A percentile compares a stretch with the other conserved stretches of the same genome.
phyloP scores from a whole-genome alignment of 2,113 vertebrate species.

The Hydrochoerus hydrochaeris region DNA sequence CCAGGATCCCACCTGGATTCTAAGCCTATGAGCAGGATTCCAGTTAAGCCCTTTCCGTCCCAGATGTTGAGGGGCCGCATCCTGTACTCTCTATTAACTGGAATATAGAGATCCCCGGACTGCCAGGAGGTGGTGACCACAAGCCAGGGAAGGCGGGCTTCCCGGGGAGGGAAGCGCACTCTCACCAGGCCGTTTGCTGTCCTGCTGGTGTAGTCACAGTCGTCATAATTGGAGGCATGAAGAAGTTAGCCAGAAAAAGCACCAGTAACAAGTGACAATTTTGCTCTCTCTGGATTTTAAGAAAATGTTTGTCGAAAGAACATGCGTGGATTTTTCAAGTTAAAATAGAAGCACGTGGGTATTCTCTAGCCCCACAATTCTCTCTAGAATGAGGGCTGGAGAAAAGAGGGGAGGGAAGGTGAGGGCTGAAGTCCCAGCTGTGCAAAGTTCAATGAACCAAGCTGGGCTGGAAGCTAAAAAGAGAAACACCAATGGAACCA shows the following conservation, averaged over 20 bases:
- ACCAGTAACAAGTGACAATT: slow-evolving; percentile 12
- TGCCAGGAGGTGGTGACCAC: background rate
- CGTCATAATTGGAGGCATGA: background rate
- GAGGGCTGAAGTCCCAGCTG: slow-evolving; percentile 76
- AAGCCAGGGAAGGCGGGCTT: background rate
- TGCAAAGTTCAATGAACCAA: slow-evolving; percentile 87
- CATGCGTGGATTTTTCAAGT: slow-evolving; percentile 34
- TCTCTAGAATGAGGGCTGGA: slow-evolving; percentile 64
- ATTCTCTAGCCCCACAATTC: slow-evolving; percentile 61
- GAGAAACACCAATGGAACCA: slow-evolving; percentile 72
- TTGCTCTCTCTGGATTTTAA: background rate
- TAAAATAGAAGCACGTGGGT: slow-evolving; percentile 51
- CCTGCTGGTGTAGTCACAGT: background rate
- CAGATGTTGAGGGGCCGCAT: background rate
- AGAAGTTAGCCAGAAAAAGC: background rate
- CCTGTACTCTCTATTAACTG: background rate
- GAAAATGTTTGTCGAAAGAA: background rate
- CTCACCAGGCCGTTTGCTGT: background rate
- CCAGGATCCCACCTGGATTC: background rate
- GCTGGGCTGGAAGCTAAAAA: slow-evolving; percentile 78
- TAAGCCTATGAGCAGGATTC: background rate
- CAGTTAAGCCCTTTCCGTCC: background rate
- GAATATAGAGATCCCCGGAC: background rate
- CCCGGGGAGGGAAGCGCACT: background rate
- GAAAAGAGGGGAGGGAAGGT: slow-evolving; percentile 29